These are phyloP conservation scores for Mythimna pallens DNA, from an alignment of 2,888 invertebrate species.

Conservation along the genomic window DNA sequence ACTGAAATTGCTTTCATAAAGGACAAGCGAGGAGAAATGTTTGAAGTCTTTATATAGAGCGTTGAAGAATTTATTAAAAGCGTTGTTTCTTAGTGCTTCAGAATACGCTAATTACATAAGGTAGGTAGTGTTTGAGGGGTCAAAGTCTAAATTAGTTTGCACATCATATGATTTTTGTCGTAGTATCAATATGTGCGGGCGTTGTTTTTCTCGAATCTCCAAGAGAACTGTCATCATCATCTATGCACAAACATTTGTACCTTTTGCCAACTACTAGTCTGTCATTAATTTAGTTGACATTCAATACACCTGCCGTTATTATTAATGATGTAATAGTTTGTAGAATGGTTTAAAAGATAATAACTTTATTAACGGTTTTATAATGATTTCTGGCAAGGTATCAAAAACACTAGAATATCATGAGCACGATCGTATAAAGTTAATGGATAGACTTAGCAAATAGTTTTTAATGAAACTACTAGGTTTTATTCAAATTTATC, in stretches of 20 bases:
- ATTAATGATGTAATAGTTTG: neutral
- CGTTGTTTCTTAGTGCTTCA: constrained; percentile 9
- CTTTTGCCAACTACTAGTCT: constrained; percentile 43
- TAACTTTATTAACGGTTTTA: constrained; percentile 1
- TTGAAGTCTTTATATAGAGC: constrained; percentile 8
- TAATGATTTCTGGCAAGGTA: constrained; percentile 15
- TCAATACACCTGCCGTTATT: constrained; percentile 36
- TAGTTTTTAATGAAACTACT: neutral
- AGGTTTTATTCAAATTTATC: neutral
- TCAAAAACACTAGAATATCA: neutral
- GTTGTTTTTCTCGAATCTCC: constrained; percentile 34
- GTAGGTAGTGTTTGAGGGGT: constrained; percentile 1
- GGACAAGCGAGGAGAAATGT: constrained; percentile 22
- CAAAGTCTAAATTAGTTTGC: constrained; percentile 41
- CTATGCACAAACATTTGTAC: constrained; percentile 36
- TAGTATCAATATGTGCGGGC: constrained; percentile 35
- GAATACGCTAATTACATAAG: neutral
- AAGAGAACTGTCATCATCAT: constrained; percentile 17
- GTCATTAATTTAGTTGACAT: constrained; percentile 37
- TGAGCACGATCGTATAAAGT: neutral
- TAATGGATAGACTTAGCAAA: neutral
- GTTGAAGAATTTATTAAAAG: constrained; percentile 39
- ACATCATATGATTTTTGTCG: constrained; percentile 30
- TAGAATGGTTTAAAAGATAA: neutral
- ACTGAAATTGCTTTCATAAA: constrained; percentile 31